Percentiles rank a stretch among this genome's conserved stretches.
Evolutionary conservation across 2,113 vertebrate species (phyloP).

Genomic region (Ceyx margarethae): DNA sequence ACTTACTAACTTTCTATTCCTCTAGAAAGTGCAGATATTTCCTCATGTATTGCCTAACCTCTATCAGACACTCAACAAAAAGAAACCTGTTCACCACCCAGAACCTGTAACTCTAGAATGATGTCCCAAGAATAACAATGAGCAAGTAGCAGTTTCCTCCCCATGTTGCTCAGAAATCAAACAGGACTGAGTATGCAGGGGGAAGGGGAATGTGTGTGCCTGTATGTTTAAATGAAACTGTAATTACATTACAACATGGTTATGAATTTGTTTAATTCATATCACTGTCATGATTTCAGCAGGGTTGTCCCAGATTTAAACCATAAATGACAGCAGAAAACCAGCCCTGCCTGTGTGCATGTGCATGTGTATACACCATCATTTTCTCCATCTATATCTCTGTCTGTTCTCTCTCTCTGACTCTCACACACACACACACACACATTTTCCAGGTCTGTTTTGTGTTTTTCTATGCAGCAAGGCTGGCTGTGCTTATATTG

Average conservation of each 20-base stretch:
- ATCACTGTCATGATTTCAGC: neutral
- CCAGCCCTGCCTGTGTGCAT: neutral
- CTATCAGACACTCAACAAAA: neutral
- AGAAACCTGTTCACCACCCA: neutral
- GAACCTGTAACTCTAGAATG: neutral
- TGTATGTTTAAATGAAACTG: neutral
- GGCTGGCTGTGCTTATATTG: neutral
- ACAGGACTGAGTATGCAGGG: neutral
- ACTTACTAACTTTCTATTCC: neutral
- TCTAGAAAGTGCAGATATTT: neutral
- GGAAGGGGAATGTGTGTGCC: neutral
- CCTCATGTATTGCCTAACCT: neutral
- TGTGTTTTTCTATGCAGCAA: neutral
- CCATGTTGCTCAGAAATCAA: neutral
- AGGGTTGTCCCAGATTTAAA: neutral
- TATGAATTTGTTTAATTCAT: neutral
- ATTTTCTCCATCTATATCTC: neutral
- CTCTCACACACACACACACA: neutral
- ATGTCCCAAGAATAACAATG: neutral
- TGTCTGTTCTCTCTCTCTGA: neutral
- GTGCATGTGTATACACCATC: neutral
- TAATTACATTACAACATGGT: neutral
- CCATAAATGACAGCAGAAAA: neutral
- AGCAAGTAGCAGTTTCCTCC: neutral
- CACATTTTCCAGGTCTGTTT: neutral